Conservation (phyloP, 2,888 invertebrate species). For the Muscina levida region DNA sequence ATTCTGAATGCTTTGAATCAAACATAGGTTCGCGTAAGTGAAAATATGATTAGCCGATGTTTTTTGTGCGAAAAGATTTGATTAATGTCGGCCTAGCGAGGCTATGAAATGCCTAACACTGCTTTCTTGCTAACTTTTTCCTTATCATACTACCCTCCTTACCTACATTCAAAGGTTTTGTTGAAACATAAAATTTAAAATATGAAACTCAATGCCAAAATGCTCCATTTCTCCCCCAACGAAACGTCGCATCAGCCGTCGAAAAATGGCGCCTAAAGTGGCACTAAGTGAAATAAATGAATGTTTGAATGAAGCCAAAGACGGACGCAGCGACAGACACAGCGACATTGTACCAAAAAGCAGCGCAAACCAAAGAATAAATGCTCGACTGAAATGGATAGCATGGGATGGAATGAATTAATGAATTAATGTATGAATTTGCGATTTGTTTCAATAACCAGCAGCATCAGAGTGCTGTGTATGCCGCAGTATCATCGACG, state of each 20-base stretch:
- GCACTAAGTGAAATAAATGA: conserved; percentile 57
- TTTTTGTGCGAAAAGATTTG: too few species aligned
- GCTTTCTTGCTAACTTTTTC: too few species aligned
- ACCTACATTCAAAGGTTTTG: conserved; percentile 7
- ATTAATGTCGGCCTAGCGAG: too few species aligned
- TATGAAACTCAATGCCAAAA: conserved; percentile 14
- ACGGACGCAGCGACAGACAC: conserved; percentile 1
- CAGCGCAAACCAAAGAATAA: conserved; percentile 26
- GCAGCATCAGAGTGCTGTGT: conserved; percentile 37
- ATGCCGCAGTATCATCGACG: conserved; percentile 20
- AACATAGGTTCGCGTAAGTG: too few species aligned
- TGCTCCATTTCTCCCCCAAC: neutral
- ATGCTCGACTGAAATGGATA: conserved; percentile 30
- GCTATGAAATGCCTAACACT: too few species aligned
- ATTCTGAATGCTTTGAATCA: too few species aligned
- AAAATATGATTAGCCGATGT: too few species aligned
- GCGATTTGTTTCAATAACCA: conserved; percentile 65
- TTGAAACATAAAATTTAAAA: conserved; percentile 19
- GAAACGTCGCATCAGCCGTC: conserved; percentile 20
- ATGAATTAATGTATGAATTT: conserved; percentile 64
- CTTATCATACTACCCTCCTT: conserved; percentile 6
- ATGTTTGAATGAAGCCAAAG: conserved; percentile 39
- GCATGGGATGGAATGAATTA: conserved; percentile 52
- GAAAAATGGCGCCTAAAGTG: conserved; percentile 35
- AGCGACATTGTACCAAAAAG: conserved; percentile 16